Evolutionary conservation across 1,140 invertebrate genomes (phyloP).

Genomic region (Stegodyphus mimosarum): DNA sequence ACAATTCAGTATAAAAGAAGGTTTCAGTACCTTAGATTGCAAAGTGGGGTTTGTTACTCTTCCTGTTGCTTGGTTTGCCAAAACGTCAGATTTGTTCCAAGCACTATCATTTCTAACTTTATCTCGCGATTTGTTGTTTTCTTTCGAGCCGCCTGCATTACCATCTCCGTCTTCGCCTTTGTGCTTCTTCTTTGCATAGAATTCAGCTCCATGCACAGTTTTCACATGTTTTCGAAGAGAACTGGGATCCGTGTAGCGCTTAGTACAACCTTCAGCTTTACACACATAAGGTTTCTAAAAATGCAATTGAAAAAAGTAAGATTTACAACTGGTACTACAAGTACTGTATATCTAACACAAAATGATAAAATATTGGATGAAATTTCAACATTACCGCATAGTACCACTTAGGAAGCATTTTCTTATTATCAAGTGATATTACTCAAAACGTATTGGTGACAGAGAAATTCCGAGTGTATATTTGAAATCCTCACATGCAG

Average conservation of each 20-base stretch:
- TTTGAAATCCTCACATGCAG: no score
- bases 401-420: no score
- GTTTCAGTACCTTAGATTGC: slow-evolving; percentile 8
- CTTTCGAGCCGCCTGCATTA: slow-evolving; percentile 63
- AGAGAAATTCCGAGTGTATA: no score
- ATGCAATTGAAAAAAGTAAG: not conserved
- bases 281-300: slow-evolving; percentile 98
- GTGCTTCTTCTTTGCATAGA: slow-evolving; percentile 98
- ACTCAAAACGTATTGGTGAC: no score
- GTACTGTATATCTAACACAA: no score
- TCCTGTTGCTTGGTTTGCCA: not conserved
- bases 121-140: slow-evolving; percentile 4
- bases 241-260: slow-evolving; percentile 97
- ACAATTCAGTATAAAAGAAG: no score
- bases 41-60: not conserved
- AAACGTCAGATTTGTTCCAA: not conserved
- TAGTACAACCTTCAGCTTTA: slow-evolving; percentile 95
- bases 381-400: no score
- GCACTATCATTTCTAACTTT: slow-evolving; percentile 8
- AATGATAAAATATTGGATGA: no score
- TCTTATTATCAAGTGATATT: no score
- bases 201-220: slow-evolving; percentile 97
- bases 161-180: slow-evolving; percentile 76
- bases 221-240: slow-evolving; percentile 98
- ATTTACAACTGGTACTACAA: no score